Conservation (phyloP, 2,797 vertebrate species). For the Zalophus californianus region DNA sequence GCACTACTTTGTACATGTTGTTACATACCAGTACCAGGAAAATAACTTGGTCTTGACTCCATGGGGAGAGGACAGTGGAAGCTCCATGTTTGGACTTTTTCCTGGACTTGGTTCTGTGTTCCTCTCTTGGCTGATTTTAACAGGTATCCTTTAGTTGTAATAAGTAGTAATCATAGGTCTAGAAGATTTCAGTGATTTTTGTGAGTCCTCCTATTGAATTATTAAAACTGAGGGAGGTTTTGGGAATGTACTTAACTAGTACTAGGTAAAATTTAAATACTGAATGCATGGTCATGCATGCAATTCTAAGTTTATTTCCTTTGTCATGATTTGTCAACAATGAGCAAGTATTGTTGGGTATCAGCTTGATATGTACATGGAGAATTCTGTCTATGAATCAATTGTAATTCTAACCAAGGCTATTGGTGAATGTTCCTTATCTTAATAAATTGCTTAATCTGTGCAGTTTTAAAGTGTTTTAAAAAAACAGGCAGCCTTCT, state of each 20-base stretch:
- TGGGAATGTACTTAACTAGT: background rate
- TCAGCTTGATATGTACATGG: background rate
- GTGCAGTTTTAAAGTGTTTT: background rate
- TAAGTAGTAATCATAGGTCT: background rate
- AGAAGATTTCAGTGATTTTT: background rate
- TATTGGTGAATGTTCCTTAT: background rate
- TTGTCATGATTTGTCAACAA: background rate
- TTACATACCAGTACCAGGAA: background rate
- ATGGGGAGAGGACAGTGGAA: background rate
- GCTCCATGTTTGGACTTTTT: background rate
- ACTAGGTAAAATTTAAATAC: background rate
- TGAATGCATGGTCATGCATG: background rate
- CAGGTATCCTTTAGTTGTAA: background rate
- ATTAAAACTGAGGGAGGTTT: background rate
- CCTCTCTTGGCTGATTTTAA: background rate
- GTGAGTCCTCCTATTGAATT: background rate
- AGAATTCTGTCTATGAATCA: background rate
- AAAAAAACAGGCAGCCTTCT: background rate
- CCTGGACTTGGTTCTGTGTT: background rate
- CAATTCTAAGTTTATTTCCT: background rate
- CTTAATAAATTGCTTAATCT: background rate
- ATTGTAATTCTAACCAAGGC: slow-evolving; percentile 28
- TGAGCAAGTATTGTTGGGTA: background rate
- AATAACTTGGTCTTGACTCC: background rate
- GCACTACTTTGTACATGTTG: no score